Evolutionary conservation across 2,113 vertebrate species (phyloP).

Genomic region (Gorsachius goisagi): DNA sequence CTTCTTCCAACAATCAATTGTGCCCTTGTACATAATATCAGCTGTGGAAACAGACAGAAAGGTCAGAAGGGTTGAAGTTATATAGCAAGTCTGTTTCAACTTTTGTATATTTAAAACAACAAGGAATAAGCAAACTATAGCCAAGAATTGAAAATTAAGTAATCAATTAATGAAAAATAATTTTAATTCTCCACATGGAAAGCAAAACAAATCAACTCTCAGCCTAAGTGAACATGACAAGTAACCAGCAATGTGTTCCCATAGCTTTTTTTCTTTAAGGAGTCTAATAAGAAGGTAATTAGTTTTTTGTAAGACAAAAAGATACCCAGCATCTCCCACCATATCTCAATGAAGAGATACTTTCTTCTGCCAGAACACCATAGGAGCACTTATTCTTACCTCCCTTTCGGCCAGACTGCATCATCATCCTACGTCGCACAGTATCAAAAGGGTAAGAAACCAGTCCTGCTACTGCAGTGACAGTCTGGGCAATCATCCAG

Average conservation of each 20-base stretch:
- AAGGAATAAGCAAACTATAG: background rate
- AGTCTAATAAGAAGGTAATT: background rate
- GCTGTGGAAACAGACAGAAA: constrained; percentile 78
- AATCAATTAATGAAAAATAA: background rate
- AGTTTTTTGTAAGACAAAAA: background rate
- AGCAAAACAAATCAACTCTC: background rate
- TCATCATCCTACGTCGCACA: constrained; percentile 99
- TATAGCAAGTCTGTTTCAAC: background rate
- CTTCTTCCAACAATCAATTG: constrained; percentile 98
- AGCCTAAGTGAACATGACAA: background rate
- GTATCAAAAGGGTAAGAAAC: constrained; percentile 98
- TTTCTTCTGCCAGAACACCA: background rate
- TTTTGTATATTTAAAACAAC: background rate
- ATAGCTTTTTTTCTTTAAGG: background rate
- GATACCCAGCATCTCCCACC: background rate
- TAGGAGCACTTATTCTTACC: constrained; percentile 74
- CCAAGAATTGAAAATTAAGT: background rate
- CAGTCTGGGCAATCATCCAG: constrained; percentile 98
- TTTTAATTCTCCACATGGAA: background rate
- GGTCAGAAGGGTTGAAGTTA: constrained; percentile 4
- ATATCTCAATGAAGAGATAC: background rate
- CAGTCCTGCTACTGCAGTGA: constrained; percentile 91
- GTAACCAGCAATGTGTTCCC: background rate
- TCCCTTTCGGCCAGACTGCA: constrained; percentile 99
- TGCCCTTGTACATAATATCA: constrained; percentile 98